These are phyloP conservation scores for Selene dorsalis DNA, from an alignment of 2,797 vertebrate genomes.

Conservation along the genomic window DNA sequence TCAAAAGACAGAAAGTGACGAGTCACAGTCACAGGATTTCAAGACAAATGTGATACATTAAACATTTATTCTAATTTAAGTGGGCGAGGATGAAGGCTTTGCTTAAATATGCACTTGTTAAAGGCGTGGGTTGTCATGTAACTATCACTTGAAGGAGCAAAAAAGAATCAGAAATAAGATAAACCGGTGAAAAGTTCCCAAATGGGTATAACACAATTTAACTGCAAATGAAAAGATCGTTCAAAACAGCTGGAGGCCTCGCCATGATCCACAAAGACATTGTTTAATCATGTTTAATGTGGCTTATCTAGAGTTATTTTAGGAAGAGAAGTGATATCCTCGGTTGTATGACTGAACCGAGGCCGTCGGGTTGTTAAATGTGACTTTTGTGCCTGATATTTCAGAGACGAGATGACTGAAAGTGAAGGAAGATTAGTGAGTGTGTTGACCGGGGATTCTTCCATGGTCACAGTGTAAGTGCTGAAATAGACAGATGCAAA, in stretches of 20 bases:
- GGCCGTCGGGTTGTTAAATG: slow-evolving; percentile 54
- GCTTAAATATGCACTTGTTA: slow-evolving; percentile 38
- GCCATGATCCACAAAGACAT: slow-evolving; percentile 67
- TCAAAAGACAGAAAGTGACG: not conserved
- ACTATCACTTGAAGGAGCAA: slow-evolving; percentile 53
- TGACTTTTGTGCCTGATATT: slow-evolving; percentile 56
- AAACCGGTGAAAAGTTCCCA: slow-evolving; percentile 43
- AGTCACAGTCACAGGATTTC: slow-evolving; percentile 9
- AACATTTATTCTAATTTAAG: slow-evolving; percentile 34
- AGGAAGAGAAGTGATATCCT: slow-evolving; percentile 72
- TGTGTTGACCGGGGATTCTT: slow-evolving; percentile 53
- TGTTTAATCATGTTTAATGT: slow-evolving; percentile 82
- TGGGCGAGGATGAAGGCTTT: slow-evolving; percentile 27
- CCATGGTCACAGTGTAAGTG: slow-evolving; percentile 52
- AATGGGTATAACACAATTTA: slow-evolving; percentile 66
- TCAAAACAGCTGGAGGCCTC: slow-evolving; percentile 79
- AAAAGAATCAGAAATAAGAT: slow-evolving; percentile 56
- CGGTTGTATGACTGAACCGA: slow-evolving; percentile 46
- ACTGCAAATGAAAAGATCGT: slow-evolving; percentile 75
- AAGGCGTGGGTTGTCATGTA: slow-evolving; percentile 32
- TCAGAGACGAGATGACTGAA: slow-evolving; percentile 36
- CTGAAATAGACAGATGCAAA: slow-evolving; percentile 67
- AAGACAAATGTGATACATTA: slow-evolving; percentile 15
- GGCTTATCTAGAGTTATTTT: slow-evolving; percentile 81
- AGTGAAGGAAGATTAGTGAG: slow-evolving; percentile 36